Base-by-base conservation (phyloP, 2,888 invertebrate species). In the Tetranychus piercei region DNA sequence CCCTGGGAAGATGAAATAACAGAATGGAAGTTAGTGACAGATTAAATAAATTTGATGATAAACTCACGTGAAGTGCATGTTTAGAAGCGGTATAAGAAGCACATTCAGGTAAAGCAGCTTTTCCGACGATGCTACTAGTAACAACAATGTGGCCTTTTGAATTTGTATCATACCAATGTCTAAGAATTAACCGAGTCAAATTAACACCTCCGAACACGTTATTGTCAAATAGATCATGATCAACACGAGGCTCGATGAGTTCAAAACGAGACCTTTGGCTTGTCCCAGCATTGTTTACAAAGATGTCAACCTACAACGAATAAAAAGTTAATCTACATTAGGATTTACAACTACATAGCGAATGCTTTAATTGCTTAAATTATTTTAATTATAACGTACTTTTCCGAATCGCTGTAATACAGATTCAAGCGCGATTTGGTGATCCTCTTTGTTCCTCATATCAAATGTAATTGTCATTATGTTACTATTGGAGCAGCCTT, bases 271-370 rank as follows among this genome's bases (percentile, higher is more conserved):
- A 89, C 77, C 91, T 84, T 81, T 92, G 91, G 15, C 89, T 88
- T 74, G 90, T 83, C 0, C 91, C 92, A 0, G 91, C 91, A 83
- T 92, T 92, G 81, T 90, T 90, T 0, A 92, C 86, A 67, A 92
- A 83, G 75, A 91, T 86, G 80, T 92, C 90, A 67, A 92, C 81
- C 83, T 87, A 43, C 3, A 34, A 34, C 5, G 5, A 5, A 65
- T 4, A 65, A 65, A 6, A 20, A 18, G 18, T 65, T 65, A 5
- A 65, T n/a, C 1, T 65, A 65, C 2, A n/a, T n/a, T n/a, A 65
- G 18, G 6, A 65, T n/a, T n/a, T 65, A 4, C 20, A 65, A 4
- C 18, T 5, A 65, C 34, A 34, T 34, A 34, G 34, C 34, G 34
- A 34, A 34, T 34, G 34, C 34, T 34, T 34, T 34, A 34, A 34